phyloP scores from a whole-genome alignment of 2,888 invertebrate genomes.

The Polyploca ridens region DNA sequence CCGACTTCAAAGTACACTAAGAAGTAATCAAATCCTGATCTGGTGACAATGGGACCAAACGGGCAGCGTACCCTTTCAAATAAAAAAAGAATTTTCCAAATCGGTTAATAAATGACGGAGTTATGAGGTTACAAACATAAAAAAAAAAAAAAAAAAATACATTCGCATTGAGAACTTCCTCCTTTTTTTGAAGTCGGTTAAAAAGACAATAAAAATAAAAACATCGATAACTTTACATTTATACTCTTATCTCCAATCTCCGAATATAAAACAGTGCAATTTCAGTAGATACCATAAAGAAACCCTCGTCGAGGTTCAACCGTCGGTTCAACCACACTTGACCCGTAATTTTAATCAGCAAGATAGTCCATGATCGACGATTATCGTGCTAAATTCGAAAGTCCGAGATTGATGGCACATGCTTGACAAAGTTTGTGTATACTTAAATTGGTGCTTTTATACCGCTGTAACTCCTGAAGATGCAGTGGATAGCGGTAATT shows the following conservation, averaged over 20 bases:
- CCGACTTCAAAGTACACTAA: no score
- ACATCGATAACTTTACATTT: neutral
- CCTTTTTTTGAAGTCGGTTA: no score
- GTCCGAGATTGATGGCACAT: slow-evolving; percentile 30
- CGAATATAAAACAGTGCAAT: slow-evolving; percentile 23
- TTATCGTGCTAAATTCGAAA: slow-evolving; percentile 45
- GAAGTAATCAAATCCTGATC: no score
- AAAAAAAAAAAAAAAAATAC: no score
- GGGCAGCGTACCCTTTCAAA: no score
- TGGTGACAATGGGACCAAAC: no score
- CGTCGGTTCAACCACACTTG: slow-evolving; percentile 42
- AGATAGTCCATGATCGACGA: slow-evolving; percentile 46
- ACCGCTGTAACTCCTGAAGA: slow-evolving; percentile 5
- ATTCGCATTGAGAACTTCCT: no score
- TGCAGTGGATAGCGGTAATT: neutral
- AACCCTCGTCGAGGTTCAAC: slow-evolving; percentile 21
- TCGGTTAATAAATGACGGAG: no score
- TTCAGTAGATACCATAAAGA: slow-evolving; percentile 22
- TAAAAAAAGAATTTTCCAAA: no score
- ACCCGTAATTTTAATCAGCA: slow-evolving; percentile 51
- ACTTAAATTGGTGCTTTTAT: slow-evolving; percentile 1
- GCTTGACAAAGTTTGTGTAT: neutral
- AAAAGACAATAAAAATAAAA: neutral
- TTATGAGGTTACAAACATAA: no score
- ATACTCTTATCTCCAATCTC: slow-evolving; percentile 12